These are phyloP conservation scores for Archocentrus centrarchus DNA, from an alignment of 2,113 vertebrate genomes.

Conservation along the genomic window DNA sequence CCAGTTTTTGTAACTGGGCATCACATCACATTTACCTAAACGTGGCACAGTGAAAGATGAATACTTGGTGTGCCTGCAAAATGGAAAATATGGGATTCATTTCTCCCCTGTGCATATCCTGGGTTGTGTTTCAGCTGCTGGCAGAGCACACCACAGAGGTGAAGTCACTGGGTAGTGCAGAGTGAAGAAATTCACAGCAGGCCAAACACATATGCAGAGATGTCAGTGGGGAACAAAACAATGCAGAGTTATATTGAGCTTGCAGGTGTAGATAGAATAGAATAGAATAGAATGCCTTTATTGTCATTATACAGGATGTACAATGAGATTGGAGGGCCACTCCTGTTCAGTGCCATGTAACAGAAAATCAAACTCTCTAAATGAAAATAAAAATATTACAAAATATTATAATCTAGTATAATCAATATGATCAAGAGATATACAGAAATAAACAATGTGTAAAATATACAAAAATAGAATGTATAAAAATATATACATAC, in stretches of 20 bases:
- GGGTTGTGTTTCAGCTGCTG: constrained; percentile 58
- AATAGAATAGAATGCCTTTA: too few relatives aligned
- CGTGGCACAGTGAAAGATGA: constrained; percentile 32
- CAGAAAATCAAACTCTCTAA: too few relatives aligned
- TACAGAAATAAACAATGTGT: too few relatives aligned
- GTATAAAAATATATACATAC: too few relatives aligned
- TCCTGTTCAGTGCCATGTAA: too few relatives aligned
- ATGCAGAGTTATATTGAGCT: not conserved
- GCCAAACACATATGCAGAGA: not conserved
- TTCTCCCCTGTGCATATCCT: constrained; percentile 44
- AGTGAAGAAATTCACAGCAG: constrained; percentile 34
- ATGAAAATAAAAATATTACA: too few relatives aligned
- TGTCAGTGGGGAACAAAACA: constrained; percentile 10
- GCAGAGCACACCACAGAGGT: constrained; percentile 51
- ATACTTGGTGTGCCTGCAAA: constrained; percentile 28
- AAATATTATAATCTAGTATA: too few relatives aligned
- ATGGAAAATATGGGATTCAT: constrained; percentile 56
- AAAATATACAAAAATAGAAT: too few relatives aligned
- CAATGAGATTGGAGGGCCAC: too few relatives aligned
- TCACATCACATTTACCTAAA: constrained; percentile 43
- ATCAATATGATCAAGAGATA: too few relatives aligned
- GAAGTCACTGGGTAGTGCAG: constrained; percentile 50
- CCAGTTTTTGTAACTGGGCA: constrained; percentile 45
- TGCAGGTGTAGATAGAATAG: not conserved
- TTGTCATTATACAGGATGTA: too few relatives aligned